Evolutionary conservation across 2,888 invertebrate genomes (phyloP).

Genomic region (Eretmocerus hayati): DNA sequence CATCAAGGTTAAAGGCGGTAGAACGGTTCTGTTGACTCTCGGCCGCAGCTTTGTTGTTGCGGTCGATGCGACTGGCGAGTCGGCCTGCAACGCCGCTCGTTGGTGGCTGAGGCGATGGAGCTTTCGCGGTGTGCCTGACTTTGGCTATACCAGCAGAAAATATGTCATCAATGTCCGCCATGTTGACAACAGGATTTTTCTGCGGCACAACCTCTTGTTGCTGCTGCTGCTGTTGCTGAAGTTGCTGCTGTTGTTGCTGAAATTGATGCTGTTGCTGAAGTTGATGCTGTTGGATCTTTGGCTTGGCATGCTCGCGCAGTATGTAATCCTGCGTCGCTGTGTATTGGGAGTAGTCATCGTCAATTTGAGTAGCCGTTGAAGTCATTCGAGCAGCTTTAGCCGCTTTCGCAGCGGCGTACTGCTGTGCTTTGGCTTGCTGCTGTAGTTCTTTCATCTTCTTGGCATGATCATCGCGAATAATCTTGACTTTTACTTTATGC

Average conservation of each 20-base stretch:
- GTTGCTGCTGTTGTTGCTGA: no score
- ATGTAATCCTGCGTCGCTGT: conserved; percentile 18
- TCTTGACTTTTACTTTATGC: conserved; percentile 15
- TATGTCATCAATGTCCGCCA: conserved; percentile 33
- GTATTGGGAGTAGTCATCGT: conserved; percentile 14
- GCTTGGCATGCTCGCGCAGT: conserved; percentile 13
- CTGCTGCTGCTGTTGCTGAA: background rate
- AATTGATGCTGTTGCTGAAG: no score
- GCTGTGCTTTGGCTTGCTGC: background rate
- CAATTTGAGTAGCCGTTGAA: conserved; percentile 9
- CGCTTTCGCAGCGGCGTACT: background rate
- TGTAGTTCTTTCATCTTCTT: conserved; percentile 4
- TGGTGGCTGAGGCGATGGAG: conserved; percentile 12
- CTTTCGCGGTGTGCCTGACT: conserved; percentile 20
- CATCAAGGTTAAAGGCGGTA: conserved; percentile 30
- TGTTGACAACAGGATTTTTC: conserved; percentile 11
- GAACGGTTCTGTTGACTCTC: conserved; percentile 20
- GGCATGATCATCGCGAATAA: conserved; percentile 14
- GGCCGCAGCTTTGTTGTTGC: conserved; percentile 2
- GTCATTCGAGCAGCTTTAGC: background rate
- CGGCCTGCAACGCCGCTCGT: conserved; percentile 7
- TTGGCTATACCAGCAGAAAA: conserved; percentile 31
- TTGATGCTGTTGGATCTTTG: no score
- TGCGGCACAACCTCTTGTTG: background rate
- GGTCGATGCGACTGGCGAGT: conserved; percentile 12